Evolutionary conservation across 2,797 vertebrate species (phyloP), one percentile per base, ranked within the genome.

Genomic region (Saxicola maurus): DNA sequence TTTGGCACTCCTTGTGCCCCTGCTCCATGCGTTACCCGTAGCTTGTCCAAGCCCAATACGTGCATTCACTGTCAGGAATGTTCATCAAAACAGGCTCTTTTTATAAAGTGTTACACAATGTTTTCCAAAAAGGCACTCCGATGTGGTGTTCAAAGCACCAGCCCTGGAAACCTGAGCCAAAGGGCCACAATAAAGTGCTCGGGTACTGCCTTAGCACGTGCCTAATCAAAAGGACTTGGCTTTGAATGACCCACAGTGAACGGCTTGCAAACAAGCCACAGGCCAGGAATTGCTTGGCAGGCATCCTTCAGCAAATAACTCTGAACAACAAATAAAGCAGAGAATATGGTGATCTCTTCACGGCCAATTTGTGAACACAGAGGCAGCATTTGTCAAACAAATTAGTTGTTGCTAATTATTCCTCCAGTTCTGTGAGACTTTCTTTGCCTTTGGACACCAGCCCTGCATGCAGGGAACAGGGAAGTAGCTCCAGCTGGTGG

Each of bases 391-490:
- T 94, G 91, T 94, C 93, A 92, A 81, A 89, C 87, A 93, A 96
- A 95, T 95, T 89, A 94, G 91, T 90, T 69, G 80, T 81, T 94
- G 92, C 80, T 96, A 94, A 96, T 94, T 96, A 94, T 93, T 95
- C 67, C 42, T 77, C 74, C 56, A 53, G 87, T 86, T 91, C 94
- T 92, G 2, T 72, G 82, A 91, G 82, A 94, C 89, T 60, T 81
- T 89, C 82, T 75, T 60, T 67, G 53, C 49, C 52, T 73, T 87
- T 95, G 93, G 89, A 92, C 69, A 76, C 38, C 60, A 92, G 94
- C 90, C 85, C 77, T 42, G 76, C 61, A 68, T 3, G 1, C 7
- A 59, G 86, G 59, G 59, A 89, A 92, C 69, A 4, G 1, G 68
- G 68, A 92, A 83, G 75, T 46, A 82, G 78, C 88, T 82, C 87